phyloP scores from a whole-genome alignment of 2,888 invertebrate genomes.

The Dexiosoma caninum region DNA sequence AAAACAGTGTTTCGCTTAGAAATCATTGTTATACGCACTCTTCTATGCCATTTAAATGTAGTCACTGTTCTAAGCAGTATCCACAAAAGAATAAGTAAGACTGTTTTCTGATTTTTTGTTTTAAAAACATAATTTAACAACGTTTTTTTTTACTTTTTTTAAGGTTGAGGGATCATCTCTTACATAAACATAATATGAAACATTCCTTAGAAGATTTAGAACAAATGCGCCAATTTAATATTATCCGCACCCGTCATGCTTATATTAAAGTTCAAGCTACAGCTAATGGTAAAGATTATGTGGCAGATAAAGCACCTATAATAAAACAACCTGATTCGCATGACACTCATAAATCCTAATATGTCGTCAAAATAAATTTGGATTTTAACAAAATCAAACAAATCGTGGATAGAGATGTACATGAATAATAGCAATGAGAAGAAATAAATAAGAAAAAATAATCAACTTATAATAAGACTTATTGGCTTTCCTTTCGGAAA shows the following conservation, averaged over 20 bases:
- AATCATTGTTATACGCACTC: slow-evolving; percentile 58
- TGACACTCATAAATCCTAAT: not conserved
- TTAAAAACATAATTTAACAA: not conserved
- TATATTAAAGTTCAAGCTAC: slow-evolving; percentile 35
- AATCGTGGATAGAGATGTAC: not conserved
- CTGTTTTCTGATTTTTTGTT: not conserved
- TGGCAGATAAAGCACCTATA: not conserved
- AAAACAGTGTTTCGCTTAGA: slow-evolving; percentile 59
- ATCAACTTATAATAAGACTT: too few relatives aligned
- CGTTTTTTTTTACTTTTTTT: not conserved
- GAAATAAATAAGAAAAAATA: slow-evolving; percentile 20
- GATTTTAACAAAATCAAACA: not conserved
- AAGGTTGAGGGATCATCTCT: slow-evolving; percentile 51
- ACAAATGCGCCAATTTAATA: slow-evolving; percentile 50
- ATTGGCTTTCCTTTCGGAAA: too few relatives aligned
- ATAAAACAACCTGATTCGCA: not conserved
- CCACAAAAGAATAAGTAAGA: slow-evolving; percentile 62
- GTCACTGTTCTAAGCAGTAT: slow-evolving; percentile 54
- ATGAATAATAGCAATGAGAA: not conserved
- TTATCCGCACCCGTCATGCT: slow-evolving; percentile 48
- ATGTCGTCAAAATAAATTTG: not conserved
- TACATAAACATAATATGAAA: slow-evolving; percentile 44
- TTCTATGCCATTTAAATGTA: slow-evolving; percentile 58
- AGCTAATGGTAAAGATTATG: not conserved
- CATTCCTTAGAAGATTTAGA: slow-evolving; percentile 53